Evolutionary conservation across 2,797 vertebrate genomes (phyloP), one percentile per base, ranked within the genome.

Genomic region (Gymnothorax javanicus): DNA sequence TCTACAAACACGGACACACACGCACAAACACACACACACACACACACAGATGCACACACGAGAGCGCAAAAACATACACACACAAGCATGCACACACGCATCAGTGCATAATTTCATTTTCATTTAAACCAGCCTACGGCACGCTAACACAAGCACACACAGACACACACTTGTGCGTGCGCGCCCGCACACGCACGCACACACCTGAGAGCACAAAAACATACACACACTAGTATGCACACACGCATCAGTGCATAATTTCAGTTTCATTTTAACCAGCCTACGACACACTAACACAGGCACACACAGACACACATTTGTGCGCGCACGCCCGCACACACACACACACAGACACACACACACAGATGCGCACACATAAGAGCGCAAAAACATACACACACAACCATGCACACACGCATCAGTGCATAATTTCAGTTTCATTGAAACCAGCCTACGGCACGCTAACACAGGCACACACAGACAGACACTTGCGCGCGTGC

Each of bases 391-490:
- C 64, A 90, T 6, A 12, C 11, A 33, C 33, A 77, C 67, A 77
- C 33, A 50, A 13, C 1, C 33, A 43, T 43, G 83, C 79, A 62
- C 13, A 56, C 84, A 54, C 62, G 43, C 84, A 20, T 71, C 81
- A 6, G 85, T 67, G 86, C 90, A 87, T 88, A 88, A 86, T 86
- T 89, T 91, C 90, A 90, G 33, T 43, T 43, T 43, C 89, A 93
- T 93, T 94, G 93, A 91, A 94, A 91, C 94, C 94, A 93, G 86
- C 89, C 89, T 84, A 85, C 90, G 91, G 90, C 92, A 92, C 87
- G 89, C 75, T 90, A 88, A 56, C 62, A 88, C 88, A 87, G 88
- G 81, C 89, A 88, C 20, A 77, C 67, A 27, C 67, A 33, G 33
- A 43, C 33, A 43, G n/a, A n/a, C n/a, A n/a, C n/a, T n/a, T n/a